These are phyloP conservation scores for Sorex araneus DNA, from an alignment of 2,113 vertebrate genomes.

Conservation along the genomic window DNA sequence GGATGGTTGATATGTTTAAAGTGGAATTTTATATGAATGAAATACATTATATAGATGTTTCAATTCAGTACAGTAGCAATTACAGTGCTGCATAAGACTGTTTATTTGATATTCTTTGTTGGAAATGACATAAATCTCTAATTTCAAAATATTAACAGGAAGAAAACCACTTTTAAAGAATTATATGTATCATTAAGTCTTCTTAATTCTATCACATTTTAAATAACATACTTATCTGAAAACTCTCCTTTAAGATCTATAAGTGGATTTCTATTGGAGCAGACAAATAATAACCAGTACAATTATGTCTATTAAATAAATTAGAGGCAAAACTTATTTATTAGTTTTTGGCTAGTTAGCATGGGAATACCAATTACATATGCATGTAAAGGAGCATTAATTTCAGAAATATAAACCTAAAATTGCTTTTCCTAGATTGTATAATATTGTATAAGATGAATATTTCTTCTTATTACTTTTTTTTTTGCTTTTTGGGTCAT, in stretches of 20 bases:
- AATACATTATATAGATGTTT: background rate
- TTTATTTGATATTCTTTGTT: background rate
- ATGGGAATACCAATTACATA: conserved; percentile 30
- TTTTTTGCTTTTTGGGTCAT: too few species aligned
- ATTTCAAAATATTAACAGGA: background rate
- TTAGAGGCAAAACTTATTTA: conserved; percentile 39
- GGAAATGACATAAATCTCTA: background rate
- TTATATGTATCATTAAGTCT: conserved; percentile 8
- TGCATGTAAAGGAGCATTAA: conserved; percentile 27
- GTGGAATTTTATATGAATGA: background rate
- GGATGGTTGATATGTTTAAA: background rate
- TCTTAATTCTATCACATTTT: background rate
- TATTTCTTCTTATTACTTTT: too few species aligned
- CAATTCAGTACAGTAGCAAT: background rate
- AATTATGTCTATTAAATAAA: background rate
- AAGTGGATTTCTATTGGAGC: background rate
- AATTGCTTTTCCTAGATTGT: too few species aligned
- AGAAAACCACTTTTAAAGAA: background rate
- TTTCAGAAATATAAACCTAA: background rate
- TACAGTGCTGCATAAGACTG: background rate
- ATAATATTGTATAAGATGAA: too few species aligned
- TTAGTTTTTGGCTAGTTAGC: conserved; percentile 18
- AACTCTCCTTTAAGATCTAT: conserved; percentile 11
- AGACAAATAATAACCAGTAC: background rate
- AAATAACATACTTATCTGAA: background rate